Evolutionary conservation across 2,113 vertebrate genomes (phyloP).

Genomic region (Pagrus major): DNA sequence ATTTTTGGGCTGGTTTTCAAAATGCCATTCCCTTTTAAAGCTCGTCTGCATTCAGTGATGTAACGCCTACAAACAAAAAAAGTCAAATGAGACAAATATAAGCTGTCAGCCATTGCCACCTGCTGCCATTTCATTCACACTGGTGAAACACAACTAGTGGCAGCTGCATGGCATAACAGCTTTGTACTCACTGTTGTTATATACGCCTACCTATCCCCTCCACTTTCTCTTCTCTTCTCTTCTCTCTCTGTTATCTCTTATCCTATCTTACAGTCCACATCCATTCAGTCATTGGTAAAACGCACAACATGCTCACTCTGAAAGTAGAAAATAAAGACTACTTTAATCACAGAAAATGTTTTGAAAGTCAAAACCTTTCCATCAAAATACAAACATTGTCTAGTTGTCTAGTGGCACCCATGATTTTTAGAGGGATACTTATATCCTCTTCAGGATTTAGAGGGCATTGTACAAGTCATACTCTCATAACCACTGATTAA

Average conservation of each 20-base stretch:
- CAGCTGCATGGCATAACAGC: background rate
- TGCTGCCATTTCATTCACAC: constrained; percentile 5
- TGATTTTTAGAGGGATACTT: background rate
- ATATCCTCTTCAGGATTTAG: background rate
- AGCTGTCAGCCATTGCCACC: background rate
- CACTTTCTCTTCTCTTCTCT: background rate
- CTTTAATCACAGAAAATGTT: background rate
- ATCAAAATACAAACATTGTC: background rate
- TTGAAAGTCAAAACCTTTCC: background rate
- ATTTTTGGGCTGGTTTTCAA: background rate
- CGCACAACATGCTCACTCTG: background rate
- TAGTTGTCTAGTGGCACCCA: background rate
- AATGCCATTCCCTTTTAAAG: constrained; percentile 25
- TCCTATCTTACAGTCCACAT: background rate
- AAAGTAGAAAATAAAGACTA: background rate
- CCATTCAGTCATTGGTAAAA: background rate
- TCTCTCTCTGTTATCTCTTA: background rate
- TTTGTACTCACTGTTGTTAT: background rate
- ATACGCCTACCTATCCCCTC: background rate
- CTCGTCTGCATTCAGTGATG: constrained; percentile 9
- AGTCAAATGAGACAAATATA: background rate
- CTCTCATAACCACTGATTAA: background rate
- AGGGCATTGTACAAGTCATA: background rate
- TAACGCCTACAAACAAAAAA: background rate
- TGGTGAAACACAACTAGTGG: background rate